Base-by-base conservation (phyloP, 2,888 invertebrate species). In the Tholera decimalis region DNA sequence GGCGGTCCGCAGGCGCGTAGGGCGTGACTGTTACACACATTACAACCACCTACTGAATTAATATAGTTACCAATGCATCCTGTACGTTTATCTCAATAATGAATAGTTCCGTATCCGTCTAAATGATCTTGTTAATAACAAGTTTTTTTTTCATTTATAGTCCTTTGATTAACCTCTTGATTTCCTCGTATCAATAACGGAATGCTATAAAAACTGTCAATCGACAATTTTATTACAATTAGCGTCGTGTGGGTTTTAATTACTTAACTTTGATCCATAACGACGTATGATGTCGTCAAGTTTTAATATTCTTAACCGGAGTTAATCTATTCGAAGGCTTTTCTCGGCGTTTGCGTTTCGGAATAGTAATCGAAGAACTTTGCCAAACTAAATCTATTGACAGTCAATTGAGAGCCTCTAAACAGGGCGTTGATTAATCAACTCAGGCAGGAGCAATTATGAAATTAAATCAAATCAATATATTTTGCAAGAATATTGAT, bases 41-140 rank as follows among this genome's bases (percentile, higher is more conserved):
- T 69, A 78, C 58, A 76, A 54, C 56, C 55, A 70, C 63, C 55
- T 63, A 58, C 69, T 85, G 79, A 82, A 79, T 84, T 70, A 83
- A 77, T 79, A 74, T 58, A 60, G 70, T 79, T 66, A 78, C 73
- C 43, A 83, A 83, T 83, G 85, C 80, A 86, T 84, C 81, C 84
- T 86, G 84, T 83, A 85, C 73, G 64, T 76, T 83, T 77, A 79
- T 73, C 57, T 66, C 54, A 37, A 70, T 78, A 68, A 79, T 70
- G 74, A 73, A 72, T 62, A 83, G 81, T 88, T 88, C 86, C 88
- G 87, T 83, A 87, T 88, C 87, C 88, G 87, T 83, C 83, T 84
- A 69, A 61, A 73, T 65, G 50, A 63, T 70, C 64, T 51, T 50
- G 57, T 62, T 74, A 68, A 63, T 62, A 79, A 64, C 57, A 67